A percentile compares a stretch with the other conserved stretches of the same genome.
Evolutionary conservation across 2,113 vertebrate species (phyloP).

Genomic region (Galbula dea): DNA sequence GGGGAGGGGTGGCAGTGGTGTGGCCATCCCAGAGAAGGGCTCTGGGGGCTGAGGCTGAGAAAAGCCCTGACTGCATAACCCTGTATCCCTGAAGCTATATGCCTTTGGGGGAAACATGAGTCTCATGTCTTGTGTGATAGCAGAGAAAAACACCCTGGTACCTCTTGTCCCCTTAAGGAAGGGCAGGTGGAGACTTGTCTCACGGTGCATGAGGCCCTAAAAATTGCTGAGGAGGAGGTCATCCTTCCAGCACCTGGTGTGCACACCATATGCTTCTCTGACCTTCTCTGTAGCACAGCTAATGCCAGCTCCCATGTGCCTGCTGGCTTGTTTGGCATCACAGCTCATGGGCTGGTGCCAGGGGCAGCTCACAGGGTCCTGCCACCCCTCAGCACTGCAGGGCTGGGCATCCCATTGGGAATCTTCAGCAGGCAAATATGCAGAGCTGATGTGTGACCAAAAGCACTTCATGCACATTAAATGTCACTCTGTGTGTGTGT

Average conservation of each 20-base stretch:
- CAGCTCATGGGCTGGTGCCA: rapidly evolving
- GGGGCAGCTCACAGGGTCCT: background rate
- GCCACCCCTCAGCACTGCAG: rapidly evolving
- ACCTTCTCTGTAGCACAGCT: background rate
- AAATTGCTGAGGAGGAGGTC: background rate
- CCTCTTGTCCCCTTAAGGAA: background rate
- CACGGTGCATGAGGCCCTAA: background rate
- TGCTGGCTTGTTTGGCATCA: background rate
- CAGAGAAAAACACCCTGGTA: background rate
- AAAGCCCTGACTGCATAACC: background rate
- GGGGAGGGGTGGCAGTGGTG: background rate
- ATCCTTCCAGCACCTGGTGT: background rate
- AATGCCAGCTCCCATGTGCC: rapidly evolving
- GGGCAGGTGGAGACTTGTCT: background rate
- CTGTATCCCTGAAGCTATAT: background rate
- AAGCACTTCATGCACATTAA: background rate
- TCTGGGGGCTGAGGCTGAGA: background rate
- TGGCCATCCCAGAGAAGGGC: background rate
- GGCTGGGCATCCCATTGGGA: rapidly evolving
- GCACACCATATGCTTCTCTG: background rate
- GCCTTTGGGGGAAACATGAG: no score
- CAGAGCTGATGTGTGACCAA: background rate
- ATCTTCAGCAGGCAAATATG: background rate
- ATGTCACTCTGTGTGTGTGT: background rate
- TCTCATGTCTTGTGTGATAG: rapidly evolving